These are phyloP conservation scores for Apamea monoglypha DNA, from an alignment of 2,888 invertebrate species.

Conservation along the genomic window DNA sequence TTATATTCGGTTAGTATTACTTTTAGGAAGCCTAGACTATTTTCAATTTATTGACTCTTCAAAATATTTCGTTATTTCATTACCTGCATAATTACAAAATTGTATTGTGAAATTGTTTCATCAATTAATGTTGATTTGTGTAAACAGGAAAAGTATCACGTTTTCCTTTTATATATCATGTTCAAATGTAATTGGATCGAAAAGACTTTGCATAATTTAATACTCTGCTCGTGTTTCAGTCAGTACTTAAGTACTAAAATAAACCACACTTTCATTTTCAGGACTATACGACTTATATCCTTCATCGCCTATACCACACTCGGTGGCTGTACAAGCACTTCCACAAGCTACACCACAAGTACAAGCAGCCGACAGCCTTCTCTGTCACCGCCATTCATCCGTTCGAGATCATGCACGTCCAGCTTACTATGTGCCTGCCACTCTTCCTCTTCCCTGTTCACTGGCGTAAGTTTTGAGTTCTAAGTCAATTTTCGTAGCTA, in stretches of 20 bases:
- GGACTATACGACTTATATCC: slow-evolving; percentile 92
- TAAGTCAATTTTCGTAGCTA: neutral
- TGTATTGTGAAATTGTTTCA: no score
- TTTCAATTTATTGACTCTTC: neutral
- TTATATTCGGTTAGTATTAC: slow-evolving; percentile 89
- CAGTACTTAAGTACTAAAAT: neutral
- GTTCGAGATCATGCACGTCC: slow-evolving; percentile 92
- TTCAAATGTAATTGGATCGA: slow-evolving; percentile 3
- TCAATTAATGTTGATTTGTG: neutral
- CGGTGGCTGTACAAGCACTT: slow-evolving; percentile 93
- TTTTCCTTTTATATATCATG: neutral
- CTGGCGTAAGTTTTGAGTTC: slow-evolving; percentile 90
- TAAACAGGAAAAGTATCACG: slow-evolving; percentile 19
- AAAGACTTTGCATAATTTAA: slow-evolving; percentile 2
- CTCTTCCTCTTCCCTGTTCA: slow-evolving; percentile 92
- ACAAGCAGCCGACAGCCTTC: slow-evolving; percentile 94
- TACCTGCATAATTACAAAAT: neutral
- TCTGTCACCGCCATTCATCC: slow-evolving; percentile 94
- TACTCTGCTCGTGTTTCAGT: neutral
- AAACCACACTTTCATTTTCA: slow-evolving; percentile 62
- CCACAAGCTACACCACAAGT: slow-evolving; percentile 94
- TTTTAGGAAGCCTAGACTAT: neutral
- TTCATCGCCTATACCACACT: slow-evolving; percentile 92
- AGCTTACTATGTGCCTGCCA: slow-evolving; percentile 91
- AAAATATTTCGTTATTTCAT: neutral